Conservation (phyloP, 2,888 invertebrate species). For the Neoitamus cyanurus region DNA sequence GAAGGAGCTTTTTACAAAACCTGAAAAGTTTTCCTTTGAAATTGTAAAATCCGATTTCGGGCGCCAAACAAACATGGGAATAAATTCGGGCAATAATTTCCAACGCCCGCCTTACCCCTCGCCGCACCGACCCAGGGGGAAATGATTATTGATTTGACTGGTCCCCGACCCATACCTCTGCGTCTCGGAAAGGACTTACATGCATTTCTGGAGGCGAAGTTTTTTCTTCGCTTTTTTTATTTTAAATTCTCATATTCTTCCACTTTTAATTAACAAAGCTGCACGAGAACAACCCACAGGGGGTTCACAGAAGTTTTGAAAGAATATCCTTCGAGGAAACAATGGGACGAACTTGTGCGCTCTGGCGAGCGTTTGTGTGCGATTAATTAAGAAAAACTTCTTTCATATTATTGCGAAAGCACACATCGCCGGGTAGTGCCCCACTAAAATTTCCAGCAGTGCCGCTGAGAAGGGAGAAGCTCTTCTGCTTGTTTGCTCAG, state of each 20-base stretch:
- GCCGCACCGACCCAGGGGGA: not conserved
- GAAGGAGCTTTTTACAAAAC: not conserved
- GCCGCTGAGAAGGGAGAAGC: not conserved
- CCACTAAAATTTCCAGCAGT: not conserved
- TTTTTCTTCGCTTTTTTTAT: not conserved
- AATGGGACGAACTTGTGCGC: slow-evolving; percentile 16
- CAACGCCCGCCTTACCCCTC: no score
- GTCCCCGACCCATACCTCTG: not conserved
- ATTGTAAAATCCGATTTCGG: slow-evolving; percentile 4
- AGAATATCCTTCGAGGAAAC: slow-evolving; percentile 24
- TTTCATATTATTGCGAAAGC: slow-evolving; percentile 23
- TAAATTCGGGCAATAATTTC: slow-evolving; percentile 23
- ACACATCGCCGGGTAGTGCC: not conserved
- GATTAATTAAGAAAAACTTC: slow-evolving; percentile 37
- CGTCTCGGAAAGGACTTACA: not conserved
- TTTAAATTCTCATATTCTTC: slow-evolving; percentile 34
- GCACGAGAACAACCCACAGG: slow-evolving; percentile 17
- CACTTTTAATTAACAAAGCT: slow-evolving; percentile 37
- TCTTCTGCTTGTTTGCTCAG: not conserved
- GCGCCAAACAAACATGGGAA: not conserved
- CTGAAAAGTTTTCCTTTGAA: not conserved
- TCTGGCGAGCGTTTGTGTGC: slow-evolving; percentile 3
- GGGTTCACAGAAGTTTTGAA: slow-evolving; percentile 23
- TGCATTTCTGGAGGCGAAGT: slow-evolving; percentile 4
- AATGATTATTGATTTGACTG: slow-evolving; percentile 25